Evolutionary conservation across 2,113 vertebrate species (phyloP), one percentile per base, ranked within the genome.

Genomic region (Eonycteris spelaea): DNA sequence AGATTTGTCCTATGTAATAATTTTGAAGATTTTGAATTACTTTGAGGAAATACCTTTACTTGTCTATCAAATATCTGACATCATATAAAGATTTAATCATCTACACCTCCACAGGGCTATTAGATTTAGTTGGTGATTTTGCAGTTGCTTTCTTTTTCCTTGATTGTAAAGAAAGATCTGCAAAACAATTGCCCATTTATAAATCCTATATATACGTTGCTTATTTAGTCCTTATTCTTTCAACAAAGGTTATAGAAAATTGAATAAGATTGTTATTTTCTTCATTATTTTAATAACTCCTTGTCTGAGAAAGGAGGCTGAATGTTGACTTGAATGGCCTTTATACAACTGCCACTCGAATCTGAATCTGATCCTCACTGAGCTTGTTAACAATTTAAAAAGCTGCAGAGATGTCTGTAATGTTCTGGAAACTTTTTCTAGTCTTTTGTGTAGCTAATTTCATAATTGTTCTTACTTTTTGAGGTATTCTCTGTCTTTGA

Each of bases 201-300:
- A 91, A 85, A 74, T 95, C 19, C 16, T 55, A 14, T 33, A 28
- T 33, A 35, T 35, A 26, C 43, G 3, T 86, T 59, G 8, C 11
- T 83, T 88, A 59, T 94, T 63, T 86, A 92, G 65, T 84, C 9
- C 51, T 86, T 86, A 74, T 45, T 88, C 48, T 88, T 95, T 91
- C 13, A 28, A 89, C 26, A 86, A 78, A 95, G 30, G 26, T 89
- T 57, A 86, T 26, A 95, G 48, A 28, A 86, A 92, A 84, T 86
- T 45, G 89, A 87, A 67, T 94, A 91, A 85, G 35, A 85, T 71
- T 74, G 38, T 57, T 43, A 68, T 35, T 16, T 24, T 75, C 38
- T 83, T 91, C 45, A 30, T 93, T 67, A 63, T 83, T 85, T 88
- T 95, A 86, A 91, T 57, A 95, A 68, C 3, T 84, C 48, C 51